Conservation (phyloP, 2,113 vertebrate species). For the Paramormyrops kingsleyae region DNA sequence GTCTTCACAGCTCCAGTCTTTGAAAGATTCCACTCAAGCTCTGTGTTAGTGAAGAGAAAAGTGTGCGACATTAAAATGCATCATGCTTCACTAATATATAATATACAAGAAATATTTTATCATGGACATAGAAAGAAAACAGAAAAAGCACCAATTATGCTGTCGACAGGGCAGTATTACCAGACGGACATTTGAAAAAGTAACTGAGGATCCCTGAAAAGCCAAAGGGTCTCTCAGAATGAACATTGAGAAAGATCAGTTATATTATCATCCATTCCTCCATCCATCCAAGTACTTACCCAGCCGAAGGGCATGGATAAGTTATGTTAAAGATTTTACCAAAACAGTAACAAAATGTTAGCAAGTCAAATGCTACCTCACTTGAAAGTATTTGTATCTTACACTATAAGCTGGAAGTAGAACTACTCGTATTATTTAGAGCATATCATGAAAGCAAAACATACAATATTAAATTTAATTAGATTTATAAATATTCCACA, state of each 20-base stretch:
- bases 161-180: background rate
- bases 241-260: background rate
- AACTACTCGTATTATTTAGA: background rate
- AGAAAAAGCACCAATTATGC: background rate
- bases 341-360: background rate
- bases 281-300: background rate
- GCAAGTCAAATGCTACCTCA: background rate
- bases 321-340: background rate
- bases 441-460: background rate
- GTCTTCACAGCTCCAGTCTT: conserved; percentile 85
- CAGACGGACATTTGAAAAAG: background rate
- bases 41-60: conserved; percentile 46
- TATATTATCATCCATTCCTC: background rate
- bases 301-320: background rate
- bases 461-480: background rate
- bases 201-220: background rate
- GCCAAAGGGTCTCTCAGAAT: background rate
- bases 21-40: conserved; percentile 91
- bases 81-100: background rate
- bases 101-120: background rate
- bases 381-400: background rate
- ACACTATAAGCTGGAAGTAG: background rate
- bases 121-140: background rate
- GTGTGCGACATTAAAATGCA: background rate
- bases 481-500: background rate